Percentiles rank a stretch among this genome's conserved stretches.
These are phyloP conservation scores for Dasysyrphus albostriatus DNA, from an alignment of 2,888 invertebrate species.

Conservation along the genomic window DNA sequence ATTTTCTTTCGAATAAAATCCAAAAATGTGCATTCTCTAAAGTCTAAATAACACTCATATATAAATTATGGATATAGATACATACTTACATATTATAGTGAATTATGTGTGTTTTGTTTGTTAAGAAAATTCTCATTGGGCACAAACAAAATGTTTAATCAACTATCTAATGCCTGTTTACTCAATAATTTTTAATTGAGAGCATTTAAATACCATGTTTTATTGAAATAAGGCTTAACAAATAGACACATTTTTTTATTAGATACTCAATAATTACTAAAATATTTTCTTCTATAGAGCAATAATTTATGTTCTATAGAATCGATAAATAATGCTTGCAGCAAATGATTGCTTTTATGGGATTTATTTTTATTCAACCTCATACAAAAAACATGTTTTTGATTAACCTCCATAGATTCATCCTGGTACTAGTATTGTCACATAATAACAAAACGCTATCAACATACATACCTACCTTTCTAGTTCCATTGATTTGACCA, in stretches of 20 bases:
- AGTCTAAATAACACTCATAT: too few species aligned
- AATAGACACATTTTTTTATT: neutral
- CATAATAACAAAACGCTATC: neutral
- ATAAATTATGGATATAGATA: too few species aligned
- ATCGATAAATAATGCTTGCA: neutral
- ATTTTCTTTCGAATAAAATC: too few species aligned
- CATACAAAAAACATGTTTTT: conserved; percentile 37
- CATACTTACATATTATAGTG: too few species aligned
- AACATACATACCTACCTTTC: conserved; percentile 3
- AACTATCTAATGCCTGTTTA: neutral
- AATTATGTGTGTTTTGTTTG: neutral
- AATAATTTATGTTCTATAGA: conserved; percentile 7
- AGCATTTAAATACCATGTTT: neutral
- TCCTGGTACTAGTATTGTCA: conserved; percentile 7
- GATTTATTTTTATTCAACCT: conserved; percentile 12
- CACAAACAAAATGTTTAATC: neutral
- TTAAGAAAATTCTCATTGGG: neutral
- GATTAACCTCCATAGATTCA: conserved; percentile 45
- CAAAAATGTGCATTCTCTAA: too few species aligned
- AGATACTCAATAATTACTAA: conserved; percentile 4
- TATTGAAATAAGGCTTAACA: neutral
- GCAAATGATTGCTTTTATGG: neutral
- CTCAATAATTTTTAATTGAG: neutral
- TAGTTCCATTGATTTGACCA: conserved; percentile 37
- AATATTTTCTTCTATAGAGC: conserved; percentile 1